Base-by-base conservation (phyloP, 1,140 invertebrate genomes). In the Argopecten irradians region DNA sequence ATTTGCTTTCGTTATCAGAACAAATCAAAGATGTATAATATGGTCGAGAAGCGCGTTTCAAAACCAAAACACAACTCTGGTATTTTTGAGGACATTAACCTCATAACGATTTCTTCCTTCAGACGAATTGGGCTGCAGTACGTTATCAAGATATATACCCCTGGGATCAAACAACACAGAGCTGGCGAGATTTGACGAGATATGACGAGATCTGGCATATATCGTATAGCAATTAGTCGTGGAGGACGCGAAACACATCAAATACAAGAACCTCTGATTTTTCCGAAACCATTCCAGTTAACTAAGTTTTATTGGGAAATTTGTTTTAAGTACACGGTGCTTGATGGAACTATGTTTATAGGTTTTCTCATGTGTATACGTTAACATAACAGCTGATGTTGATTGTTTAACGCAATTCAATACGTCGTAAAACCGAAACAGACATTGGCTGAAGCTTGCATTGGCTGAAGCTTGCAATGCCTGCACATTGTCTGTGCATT, bases 1-100 rank as follows among this genome's bases (percentile, higher is more conserved):
- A 28, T 71, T 71, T 71, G 55, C 55, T 71, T 71, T 71, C 55
- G 55, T 71, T 71, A 71, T 71, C 55, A 71, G 55, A 71, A 28
- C 55, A 71, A 71, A 71, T 71, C 55, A 71, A 71, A 71, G 55
- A 71, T 71, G 55, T 71, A 71, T 71, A 28, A 71, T 22, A 5
- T 28, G 5, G 55, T 71, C 55, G 28, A 22, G 8, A 5, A n/a
- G 55, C 22, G 55, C 5, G 55, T n/a, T 11, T 8, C 28, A 71
- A n/a, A 71, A 71, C n/a, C 22, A 71, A 71, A 71, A 16, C 22
- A n/a, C 55, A 46, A 46, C 1, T 46, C 43, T 28, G 22, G 28
- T 22, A 71, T 16, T 2, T 46, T 46, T 46, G 43, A 46, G 43
- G 55, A 71, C 55, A n/a, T 71, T 71, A 22, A 71, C n/a, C 55